Base-by-base conservation (phyloP, 2,888 invertebrate genomes). In the Pheosia gnoma region DNA sequence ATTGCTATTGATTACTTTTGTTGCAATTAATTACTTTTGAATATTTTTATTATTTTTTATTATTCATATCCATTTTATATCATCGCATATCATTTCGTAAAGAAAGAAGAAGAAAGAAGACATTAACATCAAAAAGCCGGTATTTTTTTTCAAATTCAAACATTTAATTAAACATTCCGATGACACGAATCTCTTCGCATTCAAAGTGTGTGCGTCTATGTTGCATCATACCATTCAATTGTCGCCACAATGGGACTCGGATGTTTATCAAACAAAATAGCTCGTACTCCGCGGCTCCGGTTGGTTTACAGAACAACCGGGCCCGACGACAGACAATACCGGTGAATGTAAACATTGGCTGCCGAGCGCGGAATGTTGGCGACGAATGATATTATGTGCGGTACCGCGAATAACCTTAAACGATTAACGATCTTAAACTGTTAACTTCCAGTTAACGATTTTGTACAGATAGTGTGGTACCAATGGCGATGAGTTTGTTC, bases 281-380 rank as follows among this genome's bases (percentile, higher is more conserved):
- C 43, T 45, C 45, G 8, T 36, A 45, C 36, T 57, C 3, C 13
- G 45, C 13, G 13, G 9, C 41, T 11, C 10, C 36, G 45, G 45
- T 45, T 36, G 36, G 57, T 57, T 57, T 57, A 57, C 57, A 57
- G 5, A 57, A 45, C 36, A 36, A 45, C 45, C 13, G n/a, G 38
- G 36, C 11, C 37, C 39, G 57, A 36, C 45, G 57, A 57, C 57
- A 45, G 57, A 57, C 60, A 49, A 60, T 60, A 55, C 60, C 56
- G 39, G 60, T 45, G 49, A 60, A 60, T 49, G 59, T 55, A 56
- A 56, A 60, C 57, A 45, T 36, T 11, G 39, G 38, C 11, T 45
- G n/a, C 36, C 57, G 55, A 38, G 10, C 57, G 10, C 45, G 57
- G 39, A 39, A 39, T 5, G 0, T 2, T 10, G 10, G 45, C 36